Conservation (phyloP, 2,888 invertebrate genomes). For the Ophion costatus region DNA sequence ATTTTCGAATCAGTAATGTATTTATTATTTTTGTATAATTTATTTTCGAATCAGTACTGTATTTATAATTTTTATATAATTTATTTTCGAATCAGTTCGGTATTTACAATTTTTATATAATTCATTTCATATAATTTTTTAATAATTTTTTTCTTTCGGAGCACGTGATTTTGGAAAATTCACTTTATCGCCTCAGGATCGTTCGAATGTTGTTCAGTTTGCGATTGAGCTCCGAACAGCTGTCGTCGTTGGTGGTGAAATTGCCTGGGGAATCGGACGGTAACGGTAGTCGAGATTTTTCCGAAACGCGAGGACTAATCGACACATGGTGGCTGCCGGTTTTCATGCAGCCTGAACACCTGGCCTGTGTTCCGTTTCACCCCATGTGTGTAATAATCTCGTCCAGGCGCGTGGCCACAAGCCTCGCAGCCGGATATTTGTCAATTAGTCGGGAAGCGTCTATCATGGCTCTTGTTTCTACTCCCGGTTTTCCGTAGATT, state of each 20-base stretch:
- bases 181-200: neutral
- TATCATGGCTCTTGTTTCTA: conserved; percentile 11
- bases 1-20: no score
- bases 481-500: neutral
- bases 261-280: neutral
- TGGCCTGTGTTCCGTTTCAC: conserved; percentile 35
- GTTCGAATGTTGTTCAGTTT: neutral
- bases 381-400: conserved; percentile 44
- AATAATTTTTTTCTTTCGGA: no score
- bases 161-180: neutral
- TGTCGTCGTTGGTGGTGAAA: conserved; percentile 1
- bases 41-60: no score
- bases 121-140: no score
- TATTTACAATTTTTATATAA: no score
- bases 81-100: no score
- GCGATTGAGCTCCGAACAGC: neutral
- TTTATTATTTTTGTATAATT: no score
- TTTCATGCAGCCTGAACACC: conserved; percentile 32
- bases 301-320: neutral
- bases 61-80: no score
- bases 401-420: conserved; percentile 47
- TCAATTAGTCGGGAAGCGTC: conserved; percentile 50
- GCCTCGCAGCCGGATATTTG: conserved; percentile 51
- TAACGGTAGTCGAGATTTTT: conserved; percentile 28
- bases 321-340: conserved; percentile 30